Evolutionary conservation across 2,113 vertebrate species (phyloP).

Genomic region (Rhadina sibilatrix): DNA sequence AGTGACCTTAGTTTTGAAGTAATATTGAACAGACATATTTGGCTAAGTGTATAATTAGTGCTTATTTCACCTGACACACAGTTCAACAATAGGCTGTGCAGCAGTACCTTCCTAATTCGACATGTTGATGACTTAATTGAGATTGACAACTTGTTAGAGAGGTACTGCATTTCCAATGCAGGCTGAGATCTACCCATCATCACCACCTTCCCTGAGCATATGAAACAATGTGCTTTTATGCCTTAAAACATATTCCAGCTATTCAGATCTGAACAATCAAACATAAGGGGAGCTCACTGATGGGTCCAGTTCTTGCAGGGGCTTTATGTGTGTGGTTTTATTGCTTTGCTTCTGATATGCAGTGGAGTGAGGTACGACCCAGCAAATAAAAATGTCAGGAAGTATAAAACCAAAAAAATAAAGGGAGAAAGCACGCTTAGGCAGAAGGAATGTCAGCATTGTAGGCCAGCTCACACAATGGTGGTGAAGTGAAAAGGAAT

Average conservation of each 20-base stretch:
- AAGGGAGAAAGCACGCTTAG: neutral
- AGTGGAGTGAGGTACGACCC: neutral
- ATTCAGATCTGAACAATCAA: neutral
- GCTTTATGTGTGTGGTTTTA: neutral
- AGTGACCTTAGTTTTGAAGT: conserved; percentile 75
- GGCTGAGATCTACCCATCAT: conserved; percentile 51
- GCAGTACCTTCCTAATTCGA: conserved; percentile 75
- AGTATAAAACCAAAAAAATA: neutral
- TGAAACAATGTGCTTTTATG: conserved; percentile 21
- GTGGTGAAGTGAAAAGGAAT: neutral
- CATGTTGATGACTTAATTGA: conserved; percentile 79
- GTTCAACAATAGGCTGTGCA: conserved; percentile 73
- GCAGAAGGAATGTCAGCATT: neutral
- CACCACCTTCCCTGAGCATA: neutral
- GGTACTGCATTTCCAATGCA: conserved; percentile 41
- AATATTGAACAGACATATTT: conserved; percentile 70
- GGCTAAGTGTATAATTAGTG: conserved; percentile 77
- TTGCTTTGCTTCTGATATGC: neutral
- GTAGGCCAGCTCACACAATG: neutral
- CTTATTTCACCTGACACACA: conserved; percentile 79
- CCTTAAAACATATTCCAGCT: conserved; percentile 4
- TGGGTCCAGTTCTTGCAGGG: neutral
- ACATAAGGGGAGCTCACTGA: neutral
- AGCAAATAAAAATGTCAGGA: conserved; percentile 1
- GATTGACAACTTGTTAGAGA: conserved; percentile 76